These are phyloP conservation scores for Myotis brandtii DNA, from an alignment of 2,113 vertebrate genomes.

Conservation along the genomic window DNA sequence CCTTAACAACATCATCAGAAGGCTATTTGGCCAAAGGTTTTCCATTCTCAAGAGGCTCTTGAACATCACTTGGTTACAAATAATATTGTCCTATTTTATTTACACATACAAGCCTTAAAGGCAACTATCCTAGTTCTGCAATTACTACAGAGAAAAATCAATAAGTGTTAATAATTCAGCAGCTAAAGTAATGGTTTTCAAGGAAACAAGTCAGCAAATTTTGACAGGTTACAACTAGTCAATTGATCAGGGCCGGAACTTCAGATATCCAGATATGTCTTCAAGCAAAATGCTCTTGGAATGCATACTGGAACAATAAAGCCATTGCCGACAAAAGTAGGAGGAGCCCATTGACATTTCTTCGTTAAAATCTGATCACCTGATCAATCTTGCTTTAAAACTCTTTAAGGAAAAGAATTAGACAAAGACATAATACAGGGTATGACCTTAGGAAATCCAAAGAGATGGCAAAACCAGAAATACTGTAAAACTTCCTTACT, in stretches of 20 bases:
- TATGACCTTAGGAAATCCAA: neutral
- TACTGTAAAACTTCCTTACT: neutral
- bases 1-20: neutral
- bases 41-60: neutral
- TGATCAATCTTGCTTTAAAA: neutral
- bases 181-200: constrained; percentile 29
- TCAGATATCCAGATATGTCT: neutral
- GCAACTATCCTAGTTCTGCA: neutral
- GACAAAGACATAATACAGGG: neutral
- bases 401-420: neutral
- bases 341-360: neutral
- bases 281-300: neutral
- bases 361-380: neutral
- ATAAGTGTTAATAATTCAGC: constrained; percentile 32
- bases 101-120: neutral
- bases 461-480: neutral
- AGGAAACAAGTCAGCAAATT: constrained; percentile 25
- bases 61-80: constrained; percentile 5
- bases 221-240: neutral
- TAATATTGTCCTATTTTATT: neutral
- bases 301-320: neutral
- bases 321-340: neutral
- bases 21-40: neutral
- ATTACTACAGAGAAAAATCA: neutral
- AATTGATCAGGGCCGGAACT: neutral